Conservation (phyloP, 2,113 vertebrate genomes). For the Labeo catla region DNA sequence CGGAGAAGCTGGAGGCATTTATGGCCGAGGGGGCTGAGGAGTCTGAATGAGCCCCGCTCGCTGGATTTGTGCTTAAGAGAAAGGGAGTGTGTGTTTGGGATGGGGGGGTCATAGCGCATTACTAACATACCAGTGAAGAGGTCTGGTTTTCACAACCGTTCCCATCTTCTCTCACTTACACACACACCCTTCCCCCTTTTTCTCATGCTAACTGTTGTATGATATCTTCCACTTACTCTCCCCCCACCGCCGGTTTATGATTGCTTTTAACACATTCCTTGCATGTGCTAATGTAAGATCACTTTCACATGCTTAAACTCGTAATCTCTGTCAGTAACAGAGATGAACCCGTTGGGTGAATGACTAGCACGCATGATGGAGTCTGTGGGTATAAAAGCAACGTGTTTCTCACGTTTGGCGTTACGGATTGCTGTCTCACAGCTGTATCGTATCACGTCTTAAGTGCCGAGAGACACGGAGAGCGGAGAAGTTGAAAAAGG, state of each 20-base stretch:
- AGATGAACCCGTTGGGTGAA: neutral
- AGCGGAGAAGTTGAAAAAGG: constrained; percentile 13
- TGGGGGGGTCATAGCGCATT: constrained; percentile 46
- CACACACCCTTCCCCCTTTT: neutral
- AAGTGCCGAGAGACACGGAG: neutral
- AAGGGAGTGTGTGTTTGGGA: neutral
- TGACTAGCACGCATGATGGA: constrained; percentile 50
- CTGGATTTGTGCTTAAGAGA: constrained; percentile 29
- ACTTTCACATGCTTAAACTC: neutral
- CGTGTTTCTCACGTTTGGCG: constrained; percentile 68
- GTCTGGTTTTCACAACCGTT: constrained; percentile 50
- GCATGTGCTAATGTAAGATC: constrained; percentile 29
- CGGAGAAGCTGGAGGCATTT: constrained; percentile 35
- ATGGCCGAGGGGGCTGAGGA: constrained; percentile 25
- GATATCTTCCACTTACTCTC: neutral
- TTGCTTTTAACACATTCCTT: constrained; percentile 37
- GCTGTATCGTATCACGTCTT: constrained; percentile 68
- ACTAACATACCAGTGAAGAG: constrained; percentile 53
- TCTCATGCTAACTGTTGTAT: constrained; percentile 16
- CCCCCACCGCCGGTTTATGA: neutral
- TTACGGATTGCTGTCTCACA: constrained; percentile 67
- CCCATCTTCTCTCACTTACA: neutral
- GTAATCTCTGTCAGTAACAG: neutral
- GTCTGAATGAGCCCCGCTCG: constrained; percentile 37
- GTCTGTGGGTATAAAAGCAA: constrained; percentile 66